Conservation (phyloP, 1,140 invertebrate species). For the Ceratina australensis region DNA sequence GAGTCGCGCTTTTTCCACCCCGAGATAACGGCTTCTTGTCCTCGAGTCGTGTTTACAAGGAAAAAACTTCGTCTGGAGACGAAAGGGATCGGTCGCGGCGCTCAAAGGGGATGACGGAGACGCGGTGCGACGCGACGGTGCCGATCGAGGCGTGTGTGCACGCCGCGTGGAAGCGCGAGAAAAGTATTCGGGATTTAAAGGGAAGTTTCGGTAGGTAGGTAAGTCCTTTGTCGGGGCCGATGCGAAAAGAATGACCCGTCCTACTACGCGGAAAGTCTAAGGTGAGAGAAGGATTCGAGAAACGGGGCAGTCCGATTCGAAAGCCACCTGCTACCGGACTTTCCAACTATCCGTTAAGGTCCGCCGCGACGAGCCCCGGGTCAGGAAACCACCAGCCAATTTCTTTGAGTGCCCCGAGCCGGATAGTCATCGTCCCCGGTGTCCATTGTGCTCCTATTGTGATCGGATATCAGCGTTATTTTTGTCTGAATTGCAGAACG, state of each 20-base stretch:
- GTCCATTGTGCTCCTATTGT: slow-evolving; percentile 71
- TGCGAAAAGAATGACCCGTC: slow-evolving; percentile 61
- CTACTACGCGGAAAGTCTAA: slow-evolving; percentile 23
- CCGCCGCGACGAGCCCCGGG: slow-evolving; percentile 52
- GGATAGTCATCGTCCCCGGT: slow-evolving; percentile 61
- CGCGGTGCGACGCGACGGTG: too few species aligned
- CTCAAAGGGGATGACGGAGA: slow-evolving; percentile 26
- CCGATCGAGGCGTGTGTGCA: slow-evolving; percentile 43
- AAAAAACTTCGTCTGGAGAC: slow-evolving; percentile 33
- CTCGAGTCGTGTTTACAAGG: slow-evolving; percentile 55
- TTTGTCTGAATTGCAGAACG: slow-evolving; percentile 66
- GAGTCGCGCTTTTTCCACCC: slow-evolving; percentile 27
- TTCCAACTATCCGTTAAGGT: slow-evolving; percentile 68
- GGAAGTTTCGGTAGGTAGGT: slow-evolving; percentile 39
- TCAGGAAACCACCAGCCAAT: slow-evolving; percentile 73
- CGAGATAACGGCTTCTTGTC: slow-evolving; percentile 39
- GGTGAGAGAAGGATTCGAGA: slow-evolving; percentile 21
- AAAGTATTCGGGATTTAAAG: slow-evolving; percentile 63
- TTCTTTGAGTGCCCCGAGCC: slow-evolving; percentile 75
- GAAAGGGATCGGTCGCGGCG: slow-evolving; percentile 33
- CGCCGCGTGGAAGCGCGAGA: slow-evolving; percentile 14
- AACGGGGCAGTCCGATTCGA: slow-evolving; percentile 53
- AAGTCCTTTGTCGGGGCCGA: slow-evolving; percentile 60
- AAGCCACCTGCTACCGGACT: slow-evolving; percentile 67
- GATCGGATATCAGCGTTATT: slow-evolving; percentile 72